phyloP scores from a whole-genome alignment of 1,140 invertebrate species.

The Cherax destructor region DNA sequence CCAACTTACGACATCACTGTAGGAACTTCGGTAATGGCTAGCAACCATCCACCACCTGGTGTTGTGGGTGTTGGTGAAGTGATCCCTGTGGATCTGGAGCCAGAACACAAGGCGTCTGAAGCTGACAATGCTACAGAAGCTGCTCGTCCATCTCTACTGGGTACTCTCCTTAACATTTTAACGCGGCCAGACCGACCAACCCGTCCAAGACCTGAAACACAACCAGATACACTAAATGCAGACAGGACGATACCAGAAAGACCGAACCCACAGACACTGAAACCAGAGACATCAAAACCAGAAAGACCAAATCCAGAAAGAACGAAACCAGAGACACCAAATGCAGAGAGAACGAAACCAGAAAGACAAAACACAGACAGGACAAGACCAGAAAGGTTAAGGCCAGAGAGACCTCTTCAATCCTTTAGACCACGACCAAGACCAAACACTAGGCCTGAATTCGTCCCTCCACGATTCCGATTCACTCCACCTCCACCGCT shows the following conservation, averaged over 20 bases:
- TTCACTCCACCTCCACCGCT: slow-evolving; percentile 29
- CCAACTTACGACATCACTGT: slow-evolving; percentile 58
- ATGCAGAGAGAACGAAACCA: neutral
- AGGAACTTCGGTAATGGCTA: slow-evolving; percentile 44
- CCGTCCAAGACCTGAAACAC: neutral
- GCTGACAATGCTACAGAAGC: neutral
- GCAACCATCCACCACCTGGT: neutral
- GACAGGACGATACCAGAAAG: neutral
- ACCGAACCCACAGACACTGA: neutral
- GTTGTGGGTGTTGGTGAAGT: slow-evolving; percentile 63
- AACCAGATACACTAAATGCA: neutral
- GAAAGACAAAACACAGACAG: neutral
- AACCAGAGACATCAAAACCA: neutral
- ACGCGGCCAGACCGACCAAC: slow-evolving; percentile 51
- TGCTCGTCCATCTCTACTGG: slow-evolving; percentile 41
- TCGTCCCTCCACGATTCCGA: slow-evolving; percentile 44
- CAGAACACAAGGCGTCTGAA: slow-evolving; percentile 10
- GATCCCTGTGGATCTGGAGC: slow-evolving; percentile 56
- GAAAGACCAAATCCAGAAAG: slow-evolving; percentile 1
- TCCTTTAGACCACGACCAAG: slow-evolving; percentile 55
- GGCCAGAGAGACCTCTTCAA: slow-evolving; percentile 22
- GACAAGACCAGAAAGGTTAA: slow-evolving; percentile 7
- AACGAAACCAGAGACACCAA: neutral
- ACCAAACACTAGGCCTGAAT: slow-evolving; percentile 33
- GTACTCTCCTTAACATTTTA: slow-evolving; percentile 47